Evolutionary conservation across 2,113 vertebrate species (phyloP).

Genomic region (Chlamydotis undulata): DNA sequence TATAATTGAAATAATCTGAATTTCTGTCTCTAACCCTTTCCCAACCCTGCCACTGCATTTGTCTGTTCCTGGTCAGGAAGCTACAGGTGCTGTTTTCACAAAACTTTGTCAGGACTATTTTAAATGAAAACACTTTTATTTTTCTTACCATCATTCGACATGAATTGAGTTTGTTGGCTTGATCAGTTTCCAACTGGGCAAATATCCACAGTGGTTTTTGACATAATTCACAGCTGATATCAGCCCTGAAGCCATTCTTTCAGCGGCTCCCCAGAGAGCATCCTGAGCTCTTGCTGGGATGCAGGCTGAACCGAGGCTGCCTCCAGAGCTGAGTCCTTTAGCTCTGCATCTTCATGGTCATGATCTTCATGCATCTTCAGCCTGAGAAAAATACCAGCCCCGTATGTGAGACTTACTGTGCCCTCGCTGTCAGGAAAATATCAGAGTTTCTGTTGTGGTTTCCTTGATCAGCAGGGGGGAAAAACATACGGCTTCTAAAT

Average conservation of each 20-base stretch:
- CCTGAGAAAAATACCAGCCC: not conserved
- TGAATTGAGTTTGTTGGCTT: not conserved
- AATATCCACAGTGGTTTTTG: not conserved
- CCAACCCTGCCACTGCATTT: not conserved
- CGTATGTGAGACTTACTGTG: not conserved
- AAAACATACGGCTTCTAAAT: not conserved
- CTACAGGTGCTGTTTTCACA: slow-evolving; percentile 29
- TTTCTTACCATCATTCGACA: not conserved
- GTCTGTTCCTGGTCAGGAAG: not conserved
- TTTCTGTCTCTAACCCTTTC: not conserved
- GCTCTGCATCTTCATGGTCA: not conserved
- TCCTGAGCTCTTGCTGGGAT: not conserved
- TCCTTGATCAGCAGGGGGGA: not conserved
- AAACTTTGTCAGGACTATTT: not conserved
- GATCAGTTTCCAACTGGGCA: not conserved
- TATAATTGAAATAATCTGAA: not conserved
- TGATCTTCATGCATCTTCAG: not conserved
- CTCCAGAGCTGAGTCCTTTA: not conserved
- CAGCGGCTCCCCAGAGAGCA: not conserved
- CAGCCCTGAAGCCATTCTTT: not conserved
- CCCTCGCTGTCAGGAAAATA: not conserved
- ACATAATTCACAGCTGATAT: not conserved
- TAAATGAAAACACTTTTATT: not conserved
- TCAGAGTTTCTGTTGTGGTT: not conserved
- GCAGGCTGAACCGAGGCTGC: not conserved